Evolutionary conservation across 1,140 invertebrate species (phyloP), one percentile per base, ranked within the genome.

Genomic region (Brachionus calyciflorus): DNA sequence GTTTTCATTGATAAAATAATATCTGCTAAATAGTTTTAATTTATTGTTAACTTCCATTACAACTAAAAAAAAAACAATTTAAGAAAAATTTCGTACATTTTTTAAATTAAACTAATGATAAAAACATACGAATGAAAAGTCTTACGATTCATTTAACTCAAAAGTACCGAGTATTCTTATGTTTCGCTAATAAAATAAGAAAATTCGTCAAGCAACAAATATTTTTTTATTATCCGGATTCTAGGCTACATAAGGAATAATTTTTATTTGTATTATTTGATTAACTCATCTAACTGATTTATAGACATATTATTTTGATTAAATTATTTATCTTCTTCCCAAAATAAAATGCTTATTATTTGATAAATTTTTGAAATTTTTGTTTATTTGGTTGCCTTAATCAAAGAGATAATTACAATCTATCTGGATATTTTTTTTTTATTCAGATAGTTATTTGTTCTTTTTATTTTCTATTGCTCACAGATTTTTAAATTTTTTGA

Each of bases 1-100:
- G 19, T 33, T 60, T 60, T 37, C 55, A 60, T 60, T 60, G 55
- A 60, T 60, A 60, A 60, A 60, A 60, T 60, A 60, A 60, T 60
- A 60, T 60, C 55, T 60, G 55, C 19, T 60, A 60, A 60, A 60
- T 60, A 60, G 55, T 40, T 60, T 60, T 33, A 60, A 60, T 37
- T 33, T 60, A 60, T 60, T 60, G 55, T 60, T 37, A 60, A 60
- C 28, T n/a, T n/a, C n/a, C n/a, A n/a, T n/a, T n/a, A n/a, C n/a
- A n/a, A n/a, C n/a, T n/a, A n/a, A n/a, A n/a, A n/a, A n/a, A n/a
- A n/a, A n/a, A n/a, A n/a, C n/a, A n/a, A n/a, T n/a, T n/a, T n/a
- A n/a, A n/a, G n/a, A n/a, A n/a, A n/a, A n/a, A n/a, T n/a, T n/a
- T n/a, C n/a, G n/a, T n/a, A n/a, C n/a, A n/a, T n/a, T n/a, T n/a